Conservation (phyloP, 2,113 vertebrate species). For the Antigone vipio region DNA sequence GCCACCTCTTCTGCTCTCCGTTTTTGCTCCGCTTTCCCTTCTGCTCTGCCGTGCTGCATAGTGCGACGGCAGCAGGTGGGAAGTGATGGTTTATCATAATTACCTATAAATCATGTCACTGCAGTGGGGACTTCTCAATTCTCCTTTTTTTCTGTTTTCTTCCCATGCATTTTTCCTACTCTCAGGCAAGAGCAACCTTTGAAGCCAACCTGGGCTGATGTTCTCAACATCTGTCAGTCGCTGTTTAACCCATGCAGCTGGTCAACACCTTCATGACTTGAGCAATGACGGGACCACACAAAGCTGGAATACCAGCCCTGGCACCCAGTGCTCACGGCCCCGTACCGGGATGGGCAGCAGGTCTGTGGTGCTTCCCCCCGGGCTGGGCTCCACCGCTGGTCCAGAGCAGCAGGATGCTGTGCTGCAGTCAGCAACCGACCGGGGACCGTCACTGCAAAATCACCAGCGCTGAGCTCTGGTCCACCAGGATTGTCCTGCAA, state of each 20-base stretch:
- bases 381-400: neutral
- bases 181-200: neutral
- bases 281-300: neutral
- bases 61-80: neutral
- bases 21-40: neutral
- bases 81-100: neutral
- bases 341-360: accelerated
- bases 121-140: neutral
- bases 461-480: accelerated
- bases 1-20: neutral
- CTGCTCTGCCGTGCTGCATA: neutral
- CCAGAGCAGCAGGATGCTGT: neutral
- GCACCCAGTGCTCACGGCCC: neutral
- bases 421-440: neutral
- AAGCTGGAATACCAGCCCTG: neutral
- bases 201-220: neutral
- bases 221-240: neutral
- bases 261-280: neutral
- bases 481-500: neutral
- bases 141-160: neutral
- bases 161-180: neutral
- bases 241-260: neutral
- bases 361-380: neutral
- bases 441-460: neutral
- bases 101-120: neutral